Conservation (phyloP, 2,888 invertebrate species). For the Reticulitermes lucifugus region DNA sequence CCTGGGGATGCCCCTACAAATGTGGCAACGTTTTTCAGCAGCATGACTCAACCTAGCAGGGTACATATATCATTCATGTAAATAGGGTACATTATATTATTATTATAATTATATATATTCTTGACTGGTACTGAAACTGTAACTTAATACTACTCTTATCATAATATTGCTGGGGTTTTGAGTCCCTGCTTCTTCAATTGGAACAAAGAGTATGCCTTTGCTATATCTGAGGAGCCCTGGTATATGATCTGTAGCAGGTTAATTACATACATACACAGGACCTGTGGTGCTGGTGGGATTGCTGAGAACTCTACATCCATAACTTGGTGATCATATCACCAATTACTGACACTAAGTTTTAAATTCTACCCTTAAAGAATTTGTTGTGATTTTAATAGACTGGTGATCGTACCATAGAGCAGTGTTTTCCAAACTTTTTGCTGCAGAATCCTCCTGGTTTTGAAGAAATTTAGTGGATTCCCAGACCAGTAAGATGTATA, state of each 20-base stretch:
- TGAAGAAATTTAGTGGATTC: too few species aligned
- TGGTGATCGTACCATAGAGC: not conserved
- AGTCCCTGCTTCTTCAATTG: conserved; percentile 16
- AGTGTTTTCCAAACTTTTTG: too few species aligned
- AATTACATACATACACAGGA: not conserved
- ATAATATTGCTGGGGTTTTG: not conserved
- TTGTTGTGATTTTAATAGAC: not conserved
- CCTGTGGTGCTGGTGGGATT: conserved; percentile 15
- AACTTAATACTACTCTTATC: conserved; percentile 28
- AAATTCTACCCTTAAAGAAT: too few species aligned
- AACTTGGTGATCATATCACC: not conserved
- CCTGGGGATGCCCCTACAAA: conserved; percentile 5
- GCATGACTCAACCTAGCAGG: conserved; percentile 46
- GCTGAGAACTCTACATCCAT: not conserved
- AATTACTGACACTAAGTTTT: not conserved
- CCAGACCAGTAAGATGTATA: too few species aligned
- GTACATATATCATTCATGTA: conserved; percentile 49
- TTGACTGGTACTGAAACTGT: conserved; percentile 40
- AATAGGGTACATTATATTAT: conserved; percentile 44
- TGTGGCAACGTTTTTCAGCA: conserved; percentile 37
- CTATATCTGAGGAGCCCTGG: conserved; percentile 25
- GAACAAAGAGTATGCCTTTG: conserved; percentile 25
- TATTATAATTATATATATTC: conserved; percentile 27
- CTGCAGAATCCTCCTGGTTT: too few species aligned
- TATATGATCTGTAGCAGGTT: conserved; percentile 7